These are phyloP conservation scores for Drosophila setifemur DNA, from an alignment of 1,140 invertebrate species.

Conservation along the genomic window DNA sequence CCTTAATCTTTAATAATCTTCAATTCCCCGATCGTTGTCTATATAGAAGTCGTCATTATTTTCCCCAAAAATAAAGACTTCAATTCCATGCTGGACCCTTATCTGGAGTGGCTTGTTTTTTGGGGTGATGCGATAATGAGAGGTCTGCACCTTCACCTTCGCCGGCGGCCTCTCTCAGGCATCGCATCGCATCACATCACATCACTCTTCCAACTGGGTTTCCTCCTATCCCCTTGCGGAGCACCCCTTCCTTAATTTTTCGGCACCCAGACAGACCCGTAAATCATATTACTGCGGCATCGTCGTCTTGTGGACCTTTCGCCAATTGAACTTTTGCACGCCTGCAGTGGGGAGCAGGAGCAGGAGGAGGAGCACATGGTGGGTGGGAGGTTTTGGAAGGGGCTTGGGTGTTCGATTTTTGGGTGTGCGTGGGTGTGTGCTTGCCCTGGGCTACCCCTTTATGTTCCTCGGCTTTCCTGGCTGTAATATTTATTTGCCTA, in stretches of 20 bases:
- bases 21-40: no score
- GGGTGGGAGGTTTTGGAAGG: not conserved
- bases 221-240: not conserved
- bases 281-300: slow-evolving; percentile 59
- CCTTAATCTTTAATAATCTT: no score
- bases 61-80: not conserved
- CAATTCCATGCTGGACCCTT: no score
- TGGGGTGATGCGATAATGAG: not conserved
- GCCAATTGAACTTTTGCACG: slow-evolving; percentile 34
- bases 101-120: not conserved
- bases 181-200: no score
- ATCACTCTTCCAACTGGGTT: no score
- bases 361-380: not conserved
- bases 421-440: no score
- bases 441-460: not conserved
- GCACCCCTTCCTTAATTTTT: not conserved
- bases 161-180: not conserved
- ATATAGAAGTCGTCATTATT: no score
- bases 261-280: slow-evolving; percentile 35
- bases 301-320: slow-evolving; percentile 23
- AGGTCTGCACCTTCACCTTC: not conserved
- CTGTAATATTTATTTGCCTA: slow-evolving; percentile 50
- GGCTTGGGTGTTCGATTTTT: no score
- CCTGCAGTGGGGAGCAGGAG: slow-evolving; percentile 1
- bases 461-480: not conserved